phyloP scores from a whole-genome alignment of 2,888 invertebrate genomes.

The Malacosoma neustria region DNA sequence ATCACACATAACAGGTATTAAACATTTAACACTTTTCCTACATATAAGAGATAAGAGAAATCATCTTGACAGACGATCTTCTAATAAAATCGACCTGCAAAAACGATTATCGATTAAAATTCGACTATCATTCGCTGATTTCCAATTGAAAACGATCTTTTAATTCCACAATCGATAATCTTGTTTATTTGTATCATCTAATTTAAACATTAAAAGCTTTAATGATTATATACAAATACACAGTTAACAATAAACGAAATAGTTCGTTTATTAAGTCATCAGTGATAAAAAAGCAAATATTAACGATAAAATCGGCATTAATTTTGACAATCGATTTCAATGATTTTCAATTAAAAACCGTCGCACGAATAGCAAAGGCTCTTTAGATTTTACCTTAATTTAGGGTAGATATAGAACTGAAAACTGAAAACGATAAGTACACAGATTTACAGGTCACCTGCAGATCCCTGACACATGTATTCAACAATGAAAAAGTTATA shows the following conservation, averaged over 20 bases:
- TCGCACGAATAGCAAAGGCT: background rate
- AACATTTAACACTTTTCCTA: conserved; percentile 15
- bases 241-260: too few relatives aligned
- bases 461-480: background rate
- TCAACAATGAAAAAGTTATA: too few relatives aligned
- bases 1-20: conserved; percentile 20
- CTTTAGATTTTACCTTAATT: too few relatives aligned
- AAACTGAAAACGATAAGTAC: background rate
- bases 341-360: background rate
- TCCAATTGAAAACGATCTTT: background rate
- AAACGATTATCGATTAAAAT: background rate
- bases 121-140: background rate
- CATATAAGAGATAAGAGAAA: background rate
- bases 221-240: background rate
- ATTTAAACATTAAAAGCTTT: background rate
- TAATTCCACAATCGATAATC: background rate
- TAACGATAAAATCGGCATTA: background rate
- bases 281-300: too few relatives aligned
- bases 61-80: background rate
- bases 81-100: background rate
- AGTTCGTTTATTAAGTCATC: too few relatives aligned
- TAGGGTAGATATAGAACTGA: too few relatives aligned
- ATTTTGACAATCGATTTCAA: background rate
- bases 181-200: background rate
- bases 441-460: background rate